These are phyloP conservation scores for Xiphophorus maculatus DNA, from an alignment of 2,113 vertebrate species.

Conservation along the genomic window DNA sequence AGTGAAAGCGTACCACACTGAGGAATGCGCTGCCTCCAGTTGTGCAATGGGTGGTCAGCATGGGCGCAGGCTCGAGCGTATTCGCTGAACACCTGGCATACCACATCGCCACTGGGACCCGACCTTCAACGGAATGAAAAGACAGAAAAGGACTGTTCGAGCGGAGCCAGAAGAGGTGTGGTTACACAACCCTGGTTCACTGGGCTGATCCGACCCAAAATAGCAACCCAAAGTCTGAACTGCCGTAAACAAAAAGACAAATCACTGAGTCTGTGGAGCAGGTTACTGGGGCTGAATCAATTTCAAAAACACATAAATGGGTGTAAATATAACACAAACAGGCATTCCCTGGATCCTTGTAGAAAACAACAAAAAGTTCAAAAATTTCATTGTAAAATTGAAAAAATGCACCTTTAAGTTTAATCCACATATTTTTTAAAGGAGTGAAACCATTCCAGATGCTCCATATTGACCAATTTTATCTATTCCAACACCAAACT, in stretches of 20 bases:
- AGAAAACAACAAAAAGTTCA: no score
- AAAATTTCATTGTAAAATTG: no score
- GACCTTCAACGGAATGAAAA: conserved; percentile 80
- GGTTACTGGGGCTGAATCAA: conserved; percentile 5
- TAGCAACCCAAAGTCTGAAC: neutral
- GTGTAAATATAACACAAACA: no score
- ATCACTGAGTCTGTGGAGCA: conserved; percentile 2
- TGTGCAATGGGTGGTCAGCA: conserved; percentile 87
- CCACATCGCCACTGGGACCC: conserved; percentile 79
- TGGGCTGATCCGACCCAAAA: conserved; percentile 1
- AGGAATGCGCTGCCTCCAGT: conserved; percentile 86
- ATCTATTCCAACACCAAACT: no score
- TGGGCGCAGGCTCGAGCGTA: conserved; percentile 93
- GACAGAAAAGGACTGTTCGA: conserved; percentile 48
- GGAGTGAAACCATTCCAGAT: no score
- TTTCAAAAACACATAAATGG: no score
- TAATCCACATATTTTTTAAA: no score
- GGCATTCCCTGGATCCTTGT: no score
- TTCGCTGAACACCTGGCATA: conserved; percentile 91
- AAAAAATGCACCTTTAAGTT: no score
- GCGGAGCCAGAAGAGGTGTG: conserved; percentile 16
- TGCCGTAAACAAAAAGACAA: neutral
- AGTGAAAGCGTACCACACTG: conserved; percentile 85
- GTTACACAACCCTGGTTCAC: conserved; percentile 16
- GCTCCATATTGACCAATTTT: no score